Percentiles rank a stretch among this genome's conserved stretches.
These are phyloP conservation scores for Stenolophus ochropezus DNA, from an alignment of 2,888 invertebrate genomes.

Conservation along the genomic window DNA sequence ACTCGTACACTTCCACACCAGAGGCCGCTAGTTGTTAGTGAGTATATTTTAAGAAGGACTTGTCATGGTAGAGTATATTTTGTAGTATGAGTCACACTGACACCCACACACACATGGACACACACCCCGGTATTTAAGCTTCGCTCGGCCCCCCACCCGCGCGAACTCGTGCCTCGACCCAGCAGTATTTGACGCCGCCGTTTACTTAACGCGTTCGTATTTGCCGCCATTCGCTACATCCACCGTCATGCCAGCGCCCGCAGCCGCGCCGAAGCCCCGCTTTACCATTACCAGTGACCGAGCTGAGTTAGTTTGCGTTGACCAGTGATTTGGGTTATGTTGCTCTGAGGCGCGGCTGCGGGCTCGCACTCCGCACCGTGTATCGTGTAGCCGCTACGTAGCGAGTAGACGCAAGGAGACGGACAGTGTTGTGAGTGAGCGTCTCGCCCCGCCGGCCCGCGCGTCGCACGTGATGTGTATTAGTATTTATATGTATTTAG, in stretches of 20 bases:
- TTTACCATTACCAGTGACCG: neutral
- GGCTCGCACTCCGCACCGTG: no score
- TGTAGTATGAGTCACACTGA: slow-evolving; percentile 41
- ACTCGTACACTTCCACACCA: slow-evolving; percentile 41
- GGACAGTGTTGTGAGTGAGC: slow-evolving; percentile 40
- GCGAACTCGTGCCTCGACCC: slow-evolving; percentile 69
- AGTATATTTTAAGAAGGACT: slow-evolving; percentile 54
- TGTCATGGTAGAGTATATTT: slow-evolving; percentile 56
- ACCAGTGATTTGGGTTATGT: neutral
- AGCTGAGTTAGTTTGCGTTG: neutral
- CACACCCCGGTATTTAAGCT: slow-evolving; percentile 51
- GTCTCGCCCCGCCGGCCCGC: slow-evolving; percentile 42
- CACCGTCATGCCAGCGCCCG: slow-evolving; percentile 5
- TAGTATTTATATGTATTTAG: slow-evolving; percentile 60
- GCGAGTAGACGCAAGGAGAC: slow-evolving; percentile 18
- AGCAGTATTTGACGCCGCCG: slow-evolving; percentile 60
- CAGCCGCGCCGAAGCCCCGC: no score
- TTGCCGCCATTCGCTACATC: slow-evolving; percentile 44
- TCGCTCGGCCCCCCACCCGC: slow-evolving; percentile 63
- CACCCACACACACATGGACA: slow-evolving; percentile 19
- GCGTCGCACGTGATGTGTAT: slow-evolving; percentile 54
- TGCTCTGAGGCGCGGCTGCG: no score
- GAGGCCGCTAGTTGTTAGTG: slow-evolving; percentile 49
- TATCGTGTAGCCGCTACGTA: no score
- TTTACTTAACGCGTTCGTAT: slow-evolving; percentile 55